Evolutionary conservation across 2,797 vertebrate genomes (phyloP).

Genomic region (Crenichthys baileyi): DNA sequence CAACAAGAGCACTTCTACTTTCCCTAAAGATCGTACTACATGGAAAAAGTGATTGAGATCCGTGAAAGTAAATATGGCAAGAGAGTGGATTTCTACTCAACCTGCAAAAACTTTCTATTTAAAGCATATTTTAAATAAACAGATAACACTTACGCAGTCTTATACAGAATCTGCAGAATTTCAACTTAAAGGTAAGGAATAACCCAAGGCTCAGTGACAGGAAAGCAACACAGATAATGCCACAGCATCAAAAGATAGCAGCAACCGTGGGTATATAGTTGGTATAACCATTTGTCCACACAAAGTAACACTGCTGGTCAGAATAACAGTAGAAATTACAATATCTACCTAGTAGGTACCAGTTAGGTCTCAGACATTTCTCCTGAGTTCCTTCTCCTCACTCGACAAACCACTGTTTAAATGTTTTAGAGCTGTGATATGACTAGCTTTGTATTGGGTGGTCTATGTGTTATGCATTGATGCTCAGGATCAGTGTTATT

Average conservation of each 20-base stretch:
- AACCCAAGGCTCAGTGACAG: not conserved
- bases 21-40: not conserved
- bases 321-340: not conserved
- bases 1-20: not conserved
- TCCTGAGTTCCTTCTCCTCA: not conserved
- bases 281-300: not conserved
- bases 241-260: not conserved
- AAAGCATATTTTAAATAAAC: not conserved
- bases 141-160: not conserved
- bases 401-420: not conserved
- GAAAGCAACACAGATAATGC: not conserved
- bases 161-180: not conserved
- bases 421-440: not conserved
- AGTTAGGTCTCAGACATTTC: not conserved
- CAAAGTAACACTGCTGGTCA: not conserved
- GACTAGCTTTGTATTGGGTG: not conserved
- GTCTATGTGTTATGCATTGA: not conserved
- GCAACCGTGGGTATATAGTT: not conserved
- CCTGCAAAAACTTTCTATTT: not conserved
- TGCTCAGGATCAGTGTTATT: not conserved
- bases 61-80: not conserved
- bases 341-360: not conserved
- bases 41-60: not conserved
- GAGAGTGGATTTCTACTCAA: not conserved
- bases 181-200: not conserved